Base-by-base conservation (phyloP, 2,797 vertebrate species). In the Benthosema pterotum region DNA sequence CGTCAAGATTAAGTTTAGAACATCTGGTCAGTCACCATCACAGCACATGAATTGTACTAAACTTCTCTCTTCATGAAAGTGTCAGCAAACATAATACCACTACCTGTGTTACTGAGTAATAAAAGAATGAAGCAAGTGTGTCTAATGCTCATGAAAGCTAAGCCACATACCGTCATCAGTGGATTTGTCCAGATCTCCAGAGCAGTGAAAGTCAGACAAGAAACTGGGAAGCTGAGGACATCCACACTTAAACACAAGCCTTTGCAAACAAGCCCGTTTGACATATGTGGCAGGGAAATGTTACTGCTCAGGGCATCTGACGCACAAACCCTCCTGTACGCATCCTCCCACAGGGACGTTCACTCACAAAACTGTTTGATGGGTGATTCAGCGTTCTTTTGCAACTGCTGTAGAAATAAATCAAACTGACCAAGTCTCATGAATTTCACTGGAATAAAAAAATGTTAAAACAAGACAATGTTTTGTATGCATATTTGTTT, bases 91-190 rank as follows among this genome's bases (percentile, higher is more conserved):
- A n/a, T n/a, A n/a, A n/a, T n/a, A n/a, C n/a, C n/a, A n/a, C n/a
- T 38, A 25, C 7, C 11, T 38, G 32, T 38, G 32, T 38, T 38
- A 38, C 11, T 49, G 15, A 17, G 48, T 49, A 49, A 49, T 49
- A 49, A 9, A 49, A 2, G 11, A 49, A 49, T 4, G 7, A 49
- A 8, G n/a, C 3, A 9, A 49, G 28, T 38, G 32, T 8, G 32
- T 38, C 32, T 38, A 38, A 38, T 9, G 7, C 32, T 38, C 32
- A 8, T 18, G 48, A 51, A 52, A 22, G 52, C 55, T 4, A 49
- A 51, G 61, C 15, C 28, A 79, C 90, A 0, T 92, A 95, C 93
- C 94, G 91, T 85, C 80, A 88, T 78, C 57, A 12, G 77, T 46
- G 75, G 82, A 78, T 77, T 85, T 72, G 85, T 69, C 84, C 72